phyloP scores from a whole-genome alignment of 2,888 invertebrate genomes.

The Zygaena filipendulae region DNA sequence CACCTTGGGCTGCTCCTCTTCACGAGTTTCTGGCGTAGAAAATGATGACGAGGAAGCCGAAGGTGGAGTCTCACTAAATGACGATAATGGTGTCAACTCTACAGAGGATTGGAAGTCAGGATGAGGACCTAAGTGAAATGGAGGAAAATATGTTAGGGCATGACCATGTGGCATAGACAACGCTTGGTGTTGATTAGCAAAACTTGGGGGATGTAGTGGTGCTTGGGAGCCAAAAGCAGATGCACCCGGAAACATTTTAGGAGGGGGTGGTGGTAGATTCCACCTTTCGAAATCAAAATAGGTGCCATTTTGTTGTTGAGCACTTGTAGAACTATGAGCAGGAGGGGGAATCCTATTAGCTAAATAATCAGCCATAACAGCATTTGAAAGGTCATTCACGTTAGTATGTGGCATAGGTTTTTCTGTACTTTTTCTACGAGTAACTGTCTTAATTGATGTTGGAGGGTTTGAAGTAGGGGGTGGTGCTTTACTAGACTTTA shows the following conservation, averaged over 20 bases:
- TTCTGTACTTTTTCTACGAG: conserved; percentile 73
- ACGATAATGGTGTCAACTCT: conserved; percentile 71
- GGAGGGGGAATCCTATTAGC: conserved; percentile 76
- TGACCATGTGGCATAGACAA: conserved; percentile 76
- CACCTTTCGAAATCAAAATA: conserved; percentile 86
- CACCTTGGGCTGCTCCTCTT: conserved; percentile 82
- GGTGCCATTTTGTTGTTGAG: conserved; percentile 72
- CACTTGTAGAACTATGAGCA: conserved; percentile 73
- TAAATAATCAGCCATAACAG: conserved; percentile 66
- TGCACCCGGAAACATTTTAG: conserved; percentile 74
- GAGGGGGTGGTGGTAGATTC: conserved; percentile 77
- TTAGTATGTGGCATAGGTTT: conserved; percentile 47
- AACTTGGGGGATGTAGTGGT: conserved; percentile 63
- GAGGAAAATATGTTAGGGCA: conserved; percentile 80
- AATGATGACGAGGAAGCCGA: conserved; percentile 67
- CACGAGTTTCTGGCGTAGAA: conserved; percentile 67
- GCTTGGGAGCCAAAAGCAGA: conserved; percentile 70
- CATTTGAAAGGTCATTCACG: conserved; percentile 64
- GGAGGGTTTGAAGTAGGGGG: conserved; percentile 29
- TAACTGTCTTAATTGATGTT: conserved; percentile 30
- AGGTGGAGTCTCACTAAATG: conserved; percentile 69
- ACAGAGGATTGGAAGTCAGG: conserved; percentile 74
- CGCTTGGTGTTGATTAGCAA: conserved; percentile 72
- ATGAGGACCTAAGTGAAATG: conserved; percentile 78
- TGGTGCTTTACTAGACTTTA: conserved; percentile 48